A percentile compares a stretch with the other conserved stretches of the same genome.
Evolutionary conservation across 2,888 invertebrate genomes (phyloP).

Genomic region (Drosophila longiperda): DNA sequence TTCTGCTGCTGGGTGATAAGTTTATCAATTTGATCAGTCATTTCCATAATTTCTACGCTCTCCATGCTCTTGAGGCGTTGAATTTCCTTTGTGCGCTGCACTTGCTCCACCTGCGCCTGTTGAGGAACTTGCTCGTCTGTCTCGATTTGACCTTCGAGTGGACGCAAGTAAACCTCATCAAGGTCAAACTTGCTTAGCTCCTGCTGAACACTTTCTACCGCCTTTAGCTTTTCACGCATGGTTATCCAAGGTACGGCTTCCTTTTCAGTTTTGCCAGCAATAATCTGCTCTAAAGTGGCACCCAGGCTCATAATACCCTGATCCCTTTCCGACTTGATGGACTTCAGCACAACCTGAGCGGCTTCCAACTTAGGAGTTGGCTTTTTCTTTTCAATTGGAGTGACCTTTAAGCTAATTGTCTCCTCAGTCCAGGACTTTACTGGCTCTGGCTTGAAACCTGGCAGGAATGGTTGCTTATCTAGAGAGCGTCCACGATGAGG

Average conservation of each 20-base stretch:
- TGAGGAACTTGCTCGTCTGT: conserved; percentile 71
- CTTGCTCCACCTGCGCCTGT: conserved; percentile 80
- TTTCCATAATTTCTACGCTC: conserved; percentile 83
- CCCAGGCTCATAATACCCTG: conserved; percentile 83
- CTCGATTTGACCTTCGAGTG: conserved; percentile 70
- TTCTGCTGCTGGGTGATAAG: conserved; percentile 82
- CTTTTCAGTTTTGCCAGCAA: conserved; percentile 83
- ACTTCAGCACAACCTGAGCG: conserved; percentile 85
- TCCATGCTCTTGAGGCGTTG: conserved; percentile 84
- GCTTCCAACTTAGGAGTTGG: conserved; percentile 86
- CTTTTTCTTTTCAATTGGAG: conserved; percentile 86
- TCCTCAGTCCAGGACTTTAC: conserved; percentile 89
- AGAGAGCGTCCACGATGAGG: conserved; percentile 85
- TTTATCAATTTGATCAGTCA: conserved; percentile 84
- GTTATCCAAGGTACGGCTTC: conserved; percentile 84
- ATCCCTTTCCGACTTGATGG: conserved; percentile 86
- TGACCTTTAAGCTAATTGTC: conserved; percentile 87
- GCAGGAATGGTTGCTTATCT: conserved; percentile 84
- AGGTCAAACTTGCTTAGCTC: conserved; percentile 83
- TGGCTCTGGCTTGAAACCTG: conserved; percentile 83
- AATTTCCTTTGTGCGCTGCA: conserved; percentile 84
- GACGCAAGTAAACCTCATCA: conserved; percentile 85
- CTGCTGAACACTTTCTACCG: conserved; percentile 84
- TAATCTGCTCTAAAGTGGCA: conserved; percentile 83
- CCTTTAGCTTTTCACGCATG: conserved; percentile 83